Evolutionary conservation across 1,140 invertebrate species (phyloP).

Genomic region (Penaeus indicus): DNA sequence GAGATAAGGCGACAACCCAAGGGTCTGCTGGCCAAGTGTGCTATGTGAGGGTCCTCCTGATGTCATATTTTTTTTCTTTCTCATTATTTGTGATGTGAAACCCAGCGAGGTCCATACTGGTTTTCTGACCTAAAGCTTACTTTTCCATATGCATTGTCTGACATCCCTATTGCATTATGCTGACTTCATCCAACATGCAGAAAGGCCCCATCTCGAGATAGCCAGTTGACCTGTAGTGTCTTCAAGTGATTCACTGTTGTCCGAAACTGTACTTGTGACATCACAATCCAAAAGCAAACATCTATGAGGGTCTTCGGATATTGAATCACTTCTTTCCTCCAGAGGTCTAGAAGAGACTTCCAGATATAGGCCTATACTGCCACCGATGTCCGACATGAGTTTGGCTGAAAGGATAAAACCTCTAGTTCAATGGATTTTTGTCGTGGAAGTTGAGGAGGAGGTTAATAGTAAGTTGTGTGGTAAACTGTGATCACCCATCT

Average conservation of each 20-base stretch:
- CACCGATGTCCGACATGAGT: constrained; percentile 26
- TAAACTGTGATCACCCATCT: background rate
- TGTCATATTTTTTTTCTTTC: no score
- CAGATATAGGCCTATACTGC: constrained; percentile 37
- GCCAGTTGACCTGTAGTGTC: background rate
- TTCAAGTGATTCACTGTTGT: background rate
- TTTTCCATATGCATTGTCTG: no score
- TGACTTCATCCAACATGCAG: background rate
- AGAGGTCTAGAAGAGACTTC: constrained; percentile 32
- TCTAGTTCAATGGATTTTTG: constrained; percentile 8
- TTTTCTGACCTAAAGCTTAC: no score
- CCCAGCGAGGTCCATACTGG: no score
- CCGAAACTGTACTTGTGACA: background rate
- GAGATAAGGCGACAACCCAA: background rate
- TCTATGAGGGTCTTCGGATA: no score
- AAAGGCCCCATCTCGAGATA: background rate
- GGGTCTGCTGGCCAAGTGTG: constrained; percentile 17
- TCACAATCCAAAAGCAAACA: background rate
- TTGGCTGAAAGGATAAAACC: constrained; percentile 31
- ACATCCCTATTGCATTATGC: no score
- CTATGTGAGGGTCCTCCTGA: background rate
- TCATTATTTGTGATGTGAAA: no score
- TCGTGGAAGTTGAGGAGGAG: background rate
- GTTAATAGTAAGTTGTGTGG: background rate
- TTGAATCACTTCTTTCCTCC: background rate